These are phyloP conservation scores for Seira sanloemensis DNA, from an alignment of 2,888 invertebrate genomes.

Conservation along the genomic window DNA sequence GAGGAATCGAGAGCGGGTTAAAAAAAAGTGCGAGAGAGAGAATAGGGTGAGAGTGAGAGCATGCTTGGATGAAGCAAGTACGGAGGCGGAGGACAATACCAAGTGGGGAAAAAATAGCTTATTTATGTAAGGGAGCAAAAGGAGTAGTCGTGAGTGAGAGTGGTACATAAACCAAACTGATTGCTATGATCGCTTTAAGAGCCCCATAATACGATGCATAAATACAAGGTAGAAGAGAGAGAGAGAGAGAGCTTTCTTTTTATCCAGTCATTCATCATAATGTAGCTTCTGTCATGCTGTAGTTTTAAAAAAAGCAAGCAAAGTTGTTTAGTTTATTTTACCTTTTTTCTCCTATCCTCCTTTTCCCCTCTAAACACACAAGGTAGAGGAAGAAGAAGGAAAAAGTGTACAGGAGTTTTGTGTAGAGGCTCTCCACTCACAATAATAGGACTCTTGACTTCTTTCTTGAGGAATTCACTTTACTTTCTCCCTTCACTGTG, in stretches of 20 bases:
- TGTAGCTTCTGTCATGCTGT: neutral
- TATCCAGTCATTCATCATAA: slow-evolving; percentile 17
- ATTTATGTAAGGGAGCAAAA: neutral
- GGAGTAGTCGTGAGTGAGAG: neutral
- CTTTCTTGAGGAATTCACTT: slow-evolving; percentile 5
- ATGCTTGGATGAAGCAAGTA: no score
- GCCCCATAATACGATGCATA: neutral
- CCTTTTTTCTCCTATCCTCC: neutral
- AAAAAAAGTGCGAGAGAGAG: no score
- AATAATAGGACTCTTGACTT: slow-evolving; percentile 12
- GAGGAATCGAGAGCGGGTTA: neutral
- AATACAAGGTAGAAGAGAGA: neutral
- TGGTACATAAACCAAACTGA: neutral
- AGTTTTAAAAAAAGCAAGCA: neutral
- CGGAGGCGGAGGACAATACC: slow-evolving; percentile 7
- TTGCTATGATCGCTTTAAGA: neutral
- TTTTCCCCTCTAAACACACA: neutral
- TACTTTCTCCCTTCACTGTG: neutral
- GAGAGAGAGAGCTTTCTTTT: neutral
- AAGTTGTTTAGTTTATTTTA: slow-evolving; percentile 12
- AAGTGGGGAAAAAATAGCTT: slow-evolving; percentile 7
- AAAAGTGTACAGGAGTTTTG: neutral
- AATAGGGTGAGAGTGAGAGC: no score
- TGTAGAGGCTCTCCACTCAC: slow-evolving; percentile 6
- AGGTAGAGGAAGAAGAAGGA: neutral